These are phyloP conservation scores for Lanistes nyassanus DNA, from an alignment of 1,140 invertebrate genomes.

Conservation along the genomic window DNA sequence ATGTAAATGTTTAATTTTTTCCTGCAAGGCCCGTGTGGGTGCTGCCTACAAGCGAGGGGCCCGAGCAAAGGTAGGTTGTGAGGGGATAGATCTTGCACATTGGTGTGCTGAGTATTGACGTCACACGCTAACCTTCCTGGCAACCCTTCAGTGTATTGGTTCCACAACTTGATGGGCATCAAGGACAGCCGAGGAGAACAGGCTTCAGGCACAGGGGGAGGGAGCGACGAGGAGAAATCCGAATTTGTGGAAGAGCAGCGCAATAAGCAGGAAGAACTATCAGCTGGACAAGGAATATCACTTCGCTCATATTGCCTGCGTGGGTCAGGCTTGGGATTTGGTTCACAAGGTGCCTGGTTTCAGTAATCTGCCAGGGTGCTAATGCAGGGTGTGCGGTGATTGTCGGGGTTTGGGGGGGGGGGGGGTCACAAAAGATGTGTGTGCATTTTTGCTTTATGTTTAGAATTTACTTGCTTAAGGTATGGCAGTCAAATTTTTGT, in stretches of 20 bases:
- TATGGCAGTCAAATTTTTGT: too few relatives aligned
- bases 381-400: not conserved
- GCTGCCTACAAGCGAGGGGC: too few relatives aligned
- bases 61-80: too few relatives aligned
- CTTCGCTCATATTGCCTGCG: slow-evolving; percentile 88
- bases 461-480: too few relatives aligned
- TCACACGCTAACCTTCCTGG: too few relatives aligned
- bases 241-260: slow-evolving; percentile 57
- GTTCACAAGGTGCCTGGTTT: slow-evolving; percentile 46
- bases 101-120: too few relatives aligned
- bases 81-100: too few relatives aligned
- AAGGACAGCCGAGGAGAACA: slow-evolving; percentile 72
- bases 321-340: slow-evolving; percentile 88
- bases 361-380: not conserved
- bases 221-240: slow-evolving; percentile 28
- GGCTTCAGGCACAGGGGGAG: slow-evolving; percentile 61
- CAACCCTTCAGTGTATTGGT: too few relatives aligned
- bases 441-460: too few relatives aligned
- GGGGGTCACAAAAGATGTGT: too few relatives aligned
- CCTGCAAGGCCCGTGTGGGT: too few relatives aligned
- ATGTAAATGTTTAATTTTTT: too few relatives aligned
- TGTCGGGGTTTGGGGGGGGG: not conserved
- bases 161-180: slow-evolving; percentile 95
- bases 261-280: slow-evolving; percentile 85
- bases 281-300: slow-evolving; percentile 95